Evolutionary conservation across 2,113 vertebrate genomes (phyloP).

Genomic region (Rhadina sibilatrix): DNA sequence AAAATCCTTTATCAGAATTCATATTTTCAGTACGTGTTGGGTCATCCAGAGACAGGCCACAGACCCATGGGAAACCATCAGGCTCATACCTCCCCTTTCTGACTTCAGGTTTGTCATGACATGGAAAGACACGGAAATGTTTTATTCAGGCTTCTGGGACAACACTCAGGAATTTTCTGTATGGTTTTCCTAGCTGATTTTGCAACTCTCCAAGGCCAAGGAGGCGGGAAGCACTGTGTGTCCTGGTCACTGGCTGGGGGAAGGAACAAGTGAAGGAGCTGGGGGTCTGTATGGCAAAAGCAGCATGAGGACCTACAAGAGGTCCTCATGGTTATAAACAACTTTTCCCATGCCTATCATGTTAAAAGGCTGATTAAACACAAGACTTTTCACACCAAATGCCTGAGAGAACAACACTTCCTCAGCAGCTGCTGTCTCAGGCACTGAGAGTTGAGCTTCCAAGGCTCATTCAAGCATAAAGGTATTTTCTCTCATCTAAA

Average conservation of each 20-base stretch:
- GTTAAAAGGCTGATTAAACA: background rate
- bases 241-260: background rate
- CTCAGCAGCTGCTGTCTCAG: conserved; percentile 46
- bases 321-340: background rate
- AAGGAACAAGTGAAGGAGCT: background rate
- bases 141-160: background rate
- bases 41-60: background rate
- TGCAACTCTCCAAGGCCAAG: background rate
- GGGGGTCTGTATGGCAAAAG: background rate
- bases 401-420: conserved; percentile 31
- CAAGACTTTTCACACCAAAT: conserved; percentile 32
- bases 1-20: background rate
- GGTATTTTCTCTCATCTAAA: background rate
- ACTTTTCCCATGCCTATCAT: background rate
- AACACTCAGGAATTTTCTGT: background rate
- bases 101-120: fast-evolving
- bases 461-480: background rate
- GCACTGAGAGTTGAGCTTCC: background rate
- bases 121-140: background rate
- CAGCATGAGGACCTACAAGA: background rate
- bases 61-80: background rate
- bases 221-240: fast-evolving
- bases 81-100: background rate
- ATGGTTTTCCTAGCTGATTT: background rate
- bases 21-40: background rate